Evolutionary conservation across 2,113 vertebrate species (phyloP).

Genomic region (Lamprologus speciosus): DNA sequence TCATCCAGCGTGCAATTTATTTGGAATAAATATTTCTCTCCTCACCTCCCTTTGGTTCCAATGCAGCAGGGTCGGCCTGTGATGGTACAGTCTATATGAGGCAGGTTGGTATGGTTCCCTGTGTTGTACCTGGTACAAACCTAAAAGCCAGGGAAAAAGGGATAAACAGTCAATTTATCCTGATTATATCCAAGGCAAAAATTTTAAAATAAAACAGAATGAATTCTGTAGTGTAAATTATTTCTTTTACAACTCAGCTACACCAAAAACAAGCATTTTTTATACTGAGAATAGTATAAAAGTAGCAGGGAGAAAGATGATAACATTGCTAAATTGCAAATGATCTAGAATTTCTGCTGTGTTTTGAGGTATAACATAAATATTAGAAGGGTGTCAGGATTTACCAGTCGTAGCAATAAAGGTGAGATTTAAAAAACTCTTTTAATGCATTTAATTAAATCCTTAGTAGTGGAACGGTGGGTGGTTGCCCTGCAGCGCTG

Average conservation of each 20-base stretch:
- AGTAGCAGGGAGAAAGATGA: background rate
- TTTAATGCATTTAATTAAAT: background rate
- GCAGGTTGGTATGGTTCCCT: conserved; percentile 93
- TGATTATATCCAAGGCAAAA: background rate
- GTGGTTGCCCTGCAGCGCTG: rapidly evolving
- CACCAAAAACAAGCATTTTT: background rate
- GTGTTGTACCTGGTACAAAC: conserved; percentile 94
- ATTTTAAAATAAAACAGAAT: background rate
- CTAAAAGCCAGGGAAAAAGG: conserved; percentile 50
- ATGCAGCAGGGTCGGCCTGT: conserved; percentile 97
- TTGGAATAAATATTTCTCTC: background rate
- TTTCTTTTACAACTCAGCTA: background rate
- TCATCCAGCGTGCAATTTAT: background rate
- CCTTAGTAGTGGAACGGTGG: rapidly evolving
- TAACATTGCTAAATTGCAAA: background rate
- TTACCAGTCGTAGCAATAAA: rapidly evolving
- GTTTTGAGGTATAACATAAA: background rate
- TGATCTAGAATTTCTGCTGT: rapidly evolving
- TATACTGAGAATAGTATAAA: background rate
- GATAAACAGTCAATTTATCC: background rate
- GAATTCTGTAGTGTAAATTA: background rate
- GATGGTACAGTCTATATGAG: conserved; percentile 94
- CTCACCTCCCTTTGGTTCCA: conserved; percentile 96
- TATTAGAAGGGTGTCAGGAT: background rate
- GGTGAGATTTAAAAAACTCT: rapidly evolving